phyloP scores from a whole-genome alignment of 2,797 vertebrate species.

The Phyllotis vaccarum region DNA sequence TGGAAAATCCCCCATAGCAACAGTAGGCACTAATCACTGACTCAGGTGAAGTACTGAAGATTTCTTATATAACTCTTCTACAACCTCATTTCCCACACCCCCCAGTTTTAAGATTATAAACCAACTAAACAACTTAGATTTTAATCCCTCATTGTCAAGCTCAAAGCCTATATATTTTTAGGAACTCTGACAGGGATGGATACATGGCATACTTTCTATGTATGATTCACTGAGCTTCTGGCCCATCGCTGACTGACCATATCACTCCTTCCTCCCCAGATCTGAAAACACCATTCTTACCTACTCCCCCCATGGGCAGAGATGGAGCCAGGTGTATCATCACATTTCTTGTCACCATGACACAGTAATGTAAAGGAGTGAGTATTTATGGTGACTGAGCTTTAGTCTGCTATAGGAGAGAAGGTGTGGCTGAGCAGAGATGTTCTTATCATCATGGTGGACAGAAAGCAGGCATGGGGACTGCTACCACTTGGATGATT shows the following conservation, averaged over 20 bases:
- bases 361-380: background rate
- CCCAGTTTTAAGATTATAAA: slow-evolving; percentile 1
- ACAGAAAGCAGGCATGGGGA: background rate
- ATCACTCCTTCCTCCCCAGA: background rate
- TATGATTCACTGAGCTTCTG: rapidly evolving
- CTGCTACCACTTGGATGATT: background rate
- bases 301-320: too few species aligned
- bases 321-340: background rate
- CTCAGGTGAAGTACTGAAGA: background rate
- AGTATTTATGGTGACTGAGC: background rate
- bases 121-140: background rate
- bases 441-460: too few species aligned
- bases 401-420: background rate
- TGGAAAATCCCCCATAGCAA: background rate
- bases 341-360: background rate
- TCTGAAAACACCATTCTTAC: background rate
- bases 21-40: background rate
- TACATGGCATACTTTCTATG: rapidly evolving
- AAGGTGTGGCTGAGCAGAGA: background rate
- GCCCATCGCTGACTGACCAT: background rate
- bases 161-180: background rate
- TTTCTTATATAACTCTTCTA: background rate
- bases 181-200: too few species aligned
- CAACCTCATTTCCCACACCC: background rate
- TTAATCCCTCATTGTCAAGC: background rate